Conservation (phyloP, 2,888 invertebrate genomes). For the Pasiphila rectangulata region DNA sequence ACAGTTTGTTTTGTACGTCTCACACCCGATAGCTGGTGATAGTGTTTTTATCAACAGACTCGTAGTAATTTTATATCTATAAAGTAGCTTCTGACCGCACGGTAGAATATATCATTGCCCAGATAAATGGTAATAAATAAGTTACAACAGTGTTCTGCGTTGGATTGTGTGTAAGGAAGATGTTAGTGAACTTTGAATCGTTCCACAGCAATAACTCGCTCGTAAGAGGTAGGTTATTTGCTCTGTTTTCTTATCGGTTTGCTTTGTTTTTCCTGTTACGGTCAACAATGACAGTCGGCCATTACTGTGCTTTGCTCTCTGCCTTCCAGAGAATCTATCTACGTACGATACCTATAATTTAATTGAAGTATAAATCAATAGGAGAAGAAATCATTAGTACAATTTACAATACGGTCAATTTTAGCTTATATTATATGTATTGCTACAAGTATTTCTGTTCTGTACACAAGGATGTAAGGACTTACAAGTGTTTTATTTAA, state of each 20-base stretch:
- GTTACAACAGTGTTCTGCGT: background rate
- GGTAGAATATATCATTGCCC: background rate
- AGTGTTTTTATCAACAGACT: conserved; percentile 10
- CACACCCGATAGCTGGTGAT: conserved; percentile 15
- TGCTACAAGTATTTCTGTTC: too few species aligned
- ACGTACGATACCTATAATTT: too few species aligned
- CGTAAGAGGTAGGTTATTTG: conserved; percentile 13
- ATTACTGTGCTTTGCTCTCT: too few species aligned
- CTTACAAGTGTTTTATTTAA: too few species aligned
- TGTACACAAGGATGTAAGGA: too few species aligned
- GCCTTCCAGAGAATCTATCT: too few species aligned
- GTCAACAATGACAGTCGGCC: background rate
- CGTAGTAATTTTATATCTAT: background rate
- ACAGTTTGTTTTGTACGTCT: background rate
- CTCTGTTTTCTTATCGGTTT: background rate
- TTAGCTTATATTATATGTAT: too few species aligned
- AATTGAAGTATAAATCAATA: too few species aligned
- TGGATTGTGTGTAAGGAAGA: conserved; percentile 1
- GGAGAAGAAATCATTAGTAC: too few species aligned
- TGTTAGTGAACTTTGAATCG: conserved; percentile 10
- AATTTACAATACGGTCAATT: too few species aligned
- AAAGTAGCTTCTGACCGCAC: background rate
- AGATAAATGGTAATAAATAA: background rate
- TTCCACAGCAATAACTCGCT: conserved; percentile 5
- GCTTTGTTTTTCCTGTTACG: conserved; percentile 1